Evolutionary conservation across 1,140 invertebrate species (phyloP).

Genomic region (Diploscapter pachys): DNA sequence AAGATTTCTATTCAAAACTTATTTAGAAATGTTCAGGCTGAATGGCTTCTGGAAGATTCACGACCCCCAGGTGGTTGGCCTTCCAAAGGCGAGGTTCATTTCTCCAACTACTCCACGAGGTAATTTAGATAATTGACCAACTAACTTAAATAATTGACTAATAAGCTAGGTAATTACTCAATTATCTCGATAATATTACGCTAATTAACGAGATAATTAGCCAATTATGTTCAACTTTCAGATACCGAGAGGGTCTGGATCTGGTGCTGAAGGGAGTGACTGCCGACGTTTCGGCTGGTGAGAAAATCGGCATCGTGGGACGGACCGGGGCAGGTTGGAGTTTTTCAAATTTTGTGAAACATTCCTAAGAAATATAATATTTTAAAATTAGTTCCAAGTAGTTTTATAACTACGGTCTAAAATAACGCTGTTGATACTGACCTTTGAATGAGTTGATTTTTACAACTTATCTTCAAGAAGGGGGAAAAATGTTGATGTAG

Average conservation of each 20-base stretch:
- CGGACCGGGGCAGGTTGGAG: slow-evolving; percentile 63
- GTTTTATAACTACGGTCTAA: too few species aligned
- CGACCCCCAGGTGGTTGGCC: slow-evolving; percentile 4
- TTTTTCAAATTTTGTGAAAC: background rate
- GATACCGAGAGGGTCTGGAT: slow-evolving; percentile 44
- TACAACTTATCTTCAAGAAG: too few species aligned
- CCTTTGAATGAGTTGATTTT: too few species aligned
- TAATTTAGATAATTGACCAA: background rate
- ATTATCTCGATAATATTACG: slow-evolving; percentile 28
- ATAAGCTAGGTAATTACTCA: background rate
- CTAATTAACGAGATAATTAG: slow-evolving; percentile 27
- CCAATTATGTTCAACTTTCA: background rate
- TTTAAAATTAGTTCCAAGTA: too few species aligned
- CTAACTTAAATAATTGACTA: background rate
- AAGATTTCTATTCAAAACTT: background rate
- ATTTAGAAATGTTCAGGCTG: background rate
- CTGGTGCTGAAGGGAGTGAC: slow-evolving; percentile 41
- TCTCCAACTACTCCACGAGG: slow-evolving; percentile 54
- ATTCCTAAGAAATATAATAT: slow-evolving; percentile 53
- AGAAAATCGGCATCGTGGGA: slow-evolving; percentile 65
- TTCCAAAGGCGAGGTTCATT: slow-evolving; percentile 35
- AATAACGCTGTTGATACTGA: too few species aligned
- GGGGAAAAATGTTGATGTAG: too few species aligned
- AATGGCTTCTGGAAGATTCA: slow-evolving; percentile 21
- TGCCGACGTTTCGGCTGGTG: slow-evolving; percentile 35